Conservation (phyloP, 1,140 invertebrate species). For the Grapholita molesta region DNA sequence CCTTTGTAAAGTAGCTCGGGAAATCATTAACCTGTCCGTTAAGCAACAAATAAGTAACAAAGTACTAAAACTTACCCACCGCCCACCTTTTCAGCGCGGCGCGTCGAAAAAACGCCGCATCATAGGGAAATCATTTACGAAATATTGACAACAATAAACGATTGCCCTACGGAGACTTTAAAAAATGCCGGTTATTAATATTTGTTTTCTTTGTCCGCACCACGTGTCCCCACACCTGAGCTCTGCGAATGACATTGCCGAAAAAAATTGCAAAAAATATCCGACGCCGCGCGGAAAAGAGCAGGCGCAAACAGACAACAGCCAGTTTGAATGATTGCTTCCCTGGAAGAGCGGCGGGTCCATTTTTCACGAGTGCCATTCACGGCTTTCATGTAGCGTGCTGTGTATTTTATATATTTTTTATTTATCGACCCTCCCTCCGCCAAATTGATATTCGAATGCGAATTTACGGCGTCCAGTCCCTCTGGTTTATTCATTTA, state of each 20-base stretch:
- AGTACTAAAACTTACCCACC: constrained; percentile 54
- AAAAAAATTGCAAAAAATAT: constrained; percentile 73
- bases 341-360: constrained; percentile 76
- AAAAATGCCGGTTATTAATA: constrained; percentile 77
- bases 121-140: constrained; percentile 76
- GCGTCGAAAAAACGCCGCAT: constrained; percentile 62
- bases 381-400: constrained; percentile 71
- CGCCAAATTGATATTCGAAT: constrained; percentile 74
- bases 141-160: constrained; percentile 75
- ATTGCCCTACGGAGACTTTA: constrained; percentile 65
- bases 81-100: constrained; percentile 40
- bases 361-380: constrained; percentile 78
- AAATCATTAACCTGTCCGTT: constrained; percentile 66
- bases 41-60: constrained; percentile 72
- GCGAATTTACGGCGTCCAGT: constrained; percentile 70
- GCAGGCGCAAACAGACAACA: constrained; percentile 76
- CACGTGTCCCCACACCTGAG: constrained; percentile 74
- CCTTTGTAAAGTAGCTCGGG: background rate
- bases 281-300: constrained; percentile 62
- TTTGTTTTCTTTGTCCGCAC: constrained; percentile 70
- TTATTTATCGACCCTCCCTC: constrained; percentile 67
- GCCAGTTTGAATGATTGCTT: constrained; percentile 76
- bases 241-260: constrained; percentile 68
- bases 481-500: constrained; percentile 77
- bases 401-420: constrained; percentile 73